Evolutionary conservation across 2,113 vertebrate species (phyloP), one percentile per base, ranked within the genome.

Genomic region (Coracopsis vasa): DNA sequence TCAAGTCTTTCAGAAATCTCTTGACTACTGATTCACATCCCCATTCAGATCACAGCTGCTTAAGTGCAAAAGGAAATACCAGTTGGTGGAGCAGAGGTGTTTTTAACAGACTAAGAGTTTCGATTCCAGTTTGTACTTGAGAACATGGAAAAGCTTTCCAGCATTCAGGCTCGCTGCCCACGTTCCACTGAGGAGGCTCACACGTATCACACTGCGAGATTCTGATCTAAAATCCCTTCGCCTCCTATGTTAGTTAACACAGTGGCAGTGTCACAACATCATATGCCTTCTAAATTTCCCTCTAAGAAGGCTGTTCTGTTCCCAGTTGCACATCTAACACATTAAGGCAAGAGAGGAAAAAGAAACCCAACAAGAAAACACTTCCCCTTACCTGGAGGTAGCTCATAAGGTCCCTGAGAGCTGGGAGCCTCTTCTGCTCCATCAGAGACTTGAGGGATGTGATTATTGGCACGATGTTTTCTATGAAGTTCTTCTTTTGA

Each of bases 401-500:
- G 50, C 96, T 94, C 99, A 99, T 99, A 42, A 99, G 99, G 61
- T 99, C 98, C 95, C 97, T 96, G n/a, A 99, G 96, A 39, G 98
- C 99, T 35, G 99, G 98, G 20, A 98, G 98, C 74, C 97, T 98
- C n/a, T 98, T 98, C 89, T 98, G 98, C 97, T 99, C 99, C 96
- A 99, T 97, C 87, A 98, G 66, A 45, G 91, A 97, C 97, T 99
- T 99, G 87, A 99, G 96, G 11, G 98, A 98, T 47, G 98, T 98
- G 97, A 99, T 98, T 47, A 99, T 97, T 37, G 99, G 99, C 91
- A 99, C 99, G 15, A 99, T 97, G 87, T 99, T 99, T 94, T 99
- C 99, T 25, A 99, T 95, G 54, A 99, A 99, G 94, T 98, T 98
- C 97, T 98, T 99, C 97, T 99, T 99, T 94, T 99, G 99, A 74